Evolutionary conservation across 2,888 invertebrate species (phyloP).

Genomic region (Trachelus iudaicus): DNA sequence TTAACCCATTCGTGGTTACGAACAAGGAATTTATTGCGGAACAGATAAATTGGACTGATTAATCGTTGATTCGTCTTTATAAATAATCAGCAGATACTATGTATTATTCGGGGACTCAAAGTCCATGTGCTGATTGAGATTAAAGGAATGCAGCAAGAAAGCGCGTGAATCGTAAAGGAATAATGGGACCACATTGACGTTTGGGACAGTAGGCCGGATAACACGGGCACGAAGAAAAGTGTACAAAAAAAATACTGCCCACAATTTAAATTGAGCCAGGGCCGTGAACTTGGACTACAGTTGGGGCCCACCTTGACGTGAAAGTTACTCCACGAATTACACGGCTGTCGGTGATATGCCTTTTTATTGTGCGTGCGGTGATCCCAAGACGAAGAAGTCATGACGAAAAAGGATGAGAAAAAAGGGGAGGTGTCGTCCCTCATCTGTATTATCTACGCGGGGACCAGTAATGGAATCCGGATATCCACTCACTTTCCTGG

Average conservation of each 20-base stretch:
- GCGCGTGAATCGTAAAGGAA: neutral
- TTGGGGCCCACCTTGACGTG: slow-evolving; percentile 14
- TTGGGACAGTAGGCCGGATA: neutral
- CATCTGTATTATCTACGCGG: neutral
- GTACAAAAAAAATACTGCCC: neutral
- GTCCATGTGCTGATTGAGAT: neutral
- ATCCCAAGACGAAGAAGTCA: neutral
- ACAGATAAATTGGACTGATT: neutral
- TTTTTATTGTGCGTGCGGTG: neutral
- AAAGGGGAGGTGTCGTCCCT: neutral
- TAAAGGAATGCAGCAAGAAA: neutral
- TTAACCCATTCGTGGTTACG: no score
- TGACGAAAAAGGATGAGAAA: neutral
- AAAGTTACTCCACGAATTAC: slow-evolving; percentile 16
- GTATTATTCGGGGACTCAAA: neutral
- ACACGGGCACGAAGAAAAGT: neutral
- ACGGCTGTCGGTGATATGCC: slow-evolving; percentile 1
- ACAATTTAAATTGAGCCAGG: slow-evolving; percentile 5
- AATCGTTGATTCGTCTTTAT: neutral
- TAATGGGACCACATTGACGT: neutral
- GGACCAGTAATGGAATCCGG: neutral
- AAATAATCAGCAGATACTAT: neutral
- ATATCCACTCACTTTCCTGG: neutral
- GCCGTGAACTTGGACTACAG: slow-evolving; percentile 20
- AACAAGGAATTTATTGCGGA: neutral